Percentiles rank a stretch among this genome's conserved stretches.
Evolutionary conservation across 2,888 invertebrate genomes (phyloP).

Genomic region (Spodoptera exigua): DNA sequence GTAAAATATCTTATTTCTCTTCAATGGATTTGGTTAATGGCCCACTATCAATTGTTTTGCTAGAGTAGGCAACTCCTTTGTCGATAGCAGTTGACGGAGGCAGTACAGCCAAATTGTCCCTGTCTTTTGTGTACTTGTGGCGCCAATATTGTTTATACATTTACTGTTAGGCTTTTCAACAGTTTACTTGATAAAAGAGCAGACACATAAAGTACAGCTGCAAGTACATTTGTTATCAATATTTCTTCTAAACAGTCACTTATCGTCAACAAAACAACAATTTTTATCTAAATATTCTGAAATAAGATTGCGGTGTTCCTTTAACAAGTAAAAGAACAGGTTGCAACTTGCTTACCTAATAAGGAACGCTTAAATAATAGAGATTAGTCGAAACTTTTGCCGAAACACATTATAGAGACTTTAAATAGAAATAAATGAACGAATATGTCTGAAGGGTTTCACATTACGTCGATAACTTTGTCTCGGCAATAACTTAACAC

Average conservation of each 20-base stretch:
- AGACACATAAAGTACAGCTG: slow-evolving; percentile 12
- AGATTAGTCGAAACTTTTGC: slow-evolving; percentile 26
- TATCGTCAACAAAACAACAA: slow-evolving; percentile 60
- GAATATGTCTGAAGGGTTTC: slow-evolving; percentile 67
- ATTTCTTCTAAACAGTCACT: slow-evolving; percentile 52
- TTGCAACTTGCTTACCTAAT: slow-evolving; percentile 19
- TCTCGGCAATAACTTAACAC: slow-evolving; percentile 82
- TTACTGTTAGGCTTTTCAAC: slow-evolving; percentile 37
- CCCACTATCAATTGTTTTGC: slow-evolving; percentile 18
- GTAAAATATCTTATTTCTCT: too few relatives aligned
- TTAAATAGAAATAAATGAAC: slow-evolving; percentile 48
- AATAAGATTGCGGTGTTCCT: slow-evolving; percentile 67
- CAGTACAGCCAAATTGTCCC: slow-evolving; percentile 13
- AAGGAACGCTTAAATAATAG: slow-evolving; percentile 31
- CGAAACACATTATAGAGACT: slow-evolving; percentile 26
- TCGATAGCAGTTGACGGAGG: slow-evolving; percentile 28
- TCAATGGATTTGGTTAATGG: background rate
- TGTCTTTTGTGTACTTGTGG: slow-evolving; percentile 29
- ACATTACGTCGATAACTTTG: slow-evolving; percentile 78
- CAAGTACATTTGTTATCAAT: slow-evolving; percentile 56
- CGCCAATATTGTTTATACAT: slow-evolving; percentile 38
- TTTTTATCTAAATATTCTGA: slow-evolving; percentile 68
- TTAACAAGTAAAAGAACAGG: slow-evolving; percentile 45
- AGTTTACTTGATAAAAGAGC: slow-evolving; percentile 42
- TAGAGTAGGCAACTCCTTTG: slow-evolving; percentile 25